Base-by-base conservation (phyloP, 2,113 vertebrate genomes). In the Eurypyga helias region DNA sequence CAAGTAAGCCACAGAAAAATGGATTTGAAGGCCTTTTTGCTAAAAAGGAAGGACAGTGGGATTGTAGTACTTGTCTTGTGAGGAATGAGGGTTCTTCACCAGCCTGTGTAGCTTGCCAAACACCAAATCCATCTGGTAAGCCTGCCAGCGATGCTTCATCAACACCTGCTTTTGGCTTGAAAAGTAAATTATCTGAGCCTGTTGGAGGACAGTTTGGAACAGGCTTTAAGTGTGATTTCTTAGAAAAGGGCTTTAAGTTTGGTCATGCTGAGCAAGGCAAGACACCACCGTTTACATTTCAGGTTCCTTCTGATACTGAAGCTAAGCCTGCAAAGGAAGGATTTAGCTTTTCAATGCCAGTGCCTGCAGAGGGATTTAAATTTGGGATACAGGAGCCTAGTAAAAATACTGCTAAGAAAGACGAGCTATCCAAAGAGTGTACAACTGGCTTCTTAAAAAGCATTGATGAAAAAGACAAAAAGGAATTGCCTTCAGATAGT, bases 311-410 rank as follows among this genome's bases (percentile, higher is more conserved):
- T 82, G 97, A 90, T 84, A 76, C 93, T 91, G 99, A 98, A 90
- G 76, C 95, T 17, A 98, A 97, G 51, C n/a, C 96, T 73, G 49
- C 97, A 67, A 98, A 97, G 94, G 98, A 98, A 70, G 98, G 97
- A 28, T 99, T 99, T 96, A 98, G 96, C 57, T 99, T 99, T 97
- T 98, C 99, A 76, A 96, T 98, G 95, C 97, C 98, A 51, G 28
- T 73, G 9, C 90, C 98, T 92, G 14, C 96, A 73, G 95, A 84
- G 48, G 98, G 98, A 19, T 99, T 99, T 96, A 99, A 99, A 90
- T 99, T 99, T 98, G 99, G 99, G 34, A 98, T 99, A 98, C 97
- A 98, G 72, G 99, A 99, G 5, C 19, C 97, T 31, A 94, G 33
- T 88, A 98, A 98, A 80, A 98, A 97, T 95, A 67, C 76, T 38